Base-by-base conservation (phyloP, 2,888 invertebrate species). In the Griposia aprilina region DNA sequence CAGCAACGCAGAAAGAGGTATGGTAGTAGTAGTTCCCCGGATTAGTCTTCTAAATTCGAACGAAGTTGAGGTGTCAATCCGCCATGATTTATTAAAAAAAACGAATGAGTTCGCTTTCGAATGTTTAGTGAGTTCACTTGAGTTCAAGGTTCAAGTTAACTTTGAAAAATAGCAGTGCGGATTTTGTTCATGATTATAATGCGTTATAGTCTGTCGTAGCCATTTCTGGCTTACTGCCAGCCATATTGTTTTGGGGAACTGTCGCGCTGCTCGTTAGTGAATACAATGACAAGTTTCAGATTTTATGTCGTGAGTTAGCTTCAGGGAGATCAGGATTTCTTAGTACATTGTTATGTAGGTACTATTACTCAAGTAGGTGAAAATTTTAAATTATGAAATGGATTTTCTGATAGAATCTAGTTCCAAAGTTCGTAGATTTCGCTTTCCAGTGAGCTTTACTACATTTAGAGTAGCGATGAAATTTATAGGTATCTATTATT, bases 221-320 rank as follows among this genome's bases (percentile, higher is more conserved):
- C 36, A 20, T 67, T 63, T 23, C 63, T 81, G 80, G 82, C 77
- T 23, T 0, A 15, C 69, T 17, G 82, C 80, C 80, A 82, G 65
- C 23, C n/a, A 10, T 55, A 69, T 69, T 81, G 82, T 76, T 76
- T 82, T 82, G 62, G 13, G 8, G 59, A 77, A 60, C 77, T 76
- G 65, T 76, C 65, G 26, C 36, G 4, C 10, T 41, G 36, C 82
- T 81, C 80, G 70, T 82, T 80, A 81, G 80, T 48, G 69, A 55
- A 23, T n/a, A 80, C 76, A 76, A 55, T 76, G 80, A 80, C 65
- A 76, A 66, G 81, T 30, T 59, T 59, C 52, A 55, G 69, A 76
- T 76, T 81, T 81, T 26, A 63, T 48, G 30, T 65, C 69, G 23
- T 55, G 48, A 48, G 15, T n/a, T 69, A 20, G 48, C 41, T 57